phyloP scores from a whole-genome alignment of 2,888 invertebrate genomes.

The Sinohyriopsis cumingii region DNA sequence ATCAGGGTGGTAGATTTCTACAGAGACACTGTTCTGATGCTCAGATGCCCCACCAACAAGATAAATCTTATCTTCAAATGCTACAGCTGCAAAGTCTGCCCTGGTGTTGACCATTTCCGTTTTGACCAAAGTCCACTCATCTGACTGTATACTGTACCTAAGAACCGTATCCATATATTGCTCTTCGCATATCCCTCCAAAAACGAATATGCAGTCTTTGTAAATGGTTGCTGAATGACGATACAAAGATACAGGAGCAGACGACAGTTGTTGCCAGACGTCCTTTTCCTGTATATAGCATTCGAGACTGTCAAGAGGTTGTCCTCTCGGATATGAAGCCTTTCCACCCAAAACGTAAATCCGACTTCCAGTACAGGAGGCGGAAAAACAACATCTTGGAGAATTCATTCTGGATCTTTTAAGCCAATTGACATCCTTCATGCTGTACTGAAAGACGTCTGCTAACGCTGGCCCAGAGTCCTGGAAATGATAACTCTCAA shows the following conservation, averaged over 20 bases:
- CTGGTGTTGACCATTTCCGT: conserved; percentile 50
- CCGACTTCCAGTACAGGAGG: conserved; percentile 26
- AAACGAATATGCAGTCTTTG: conserved; percentile 49
- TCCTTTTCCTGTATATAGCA: conserved; percentile 46
- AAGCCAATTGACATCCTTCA: conserved; percentile 50
- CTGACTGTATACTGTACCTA: conserved; percentile 42
- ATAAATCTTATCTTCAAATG: conserved; percentile 79
- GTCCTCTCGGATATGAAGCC: conserved; percentile 47
- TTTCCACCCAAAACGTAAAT: conserved; percentile 59
- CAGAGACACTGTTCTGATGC: conserved; percentile 89
- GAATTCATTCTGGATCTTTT: conserved; percentile 38
- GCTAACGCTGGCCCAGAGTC: conserved; percentile 43
- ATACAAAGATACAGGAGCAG: conserved; percentile 54
- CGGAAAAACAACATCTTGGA: conserved; percentile 54
- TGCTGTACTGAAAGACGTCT: conserved; percentile 51
- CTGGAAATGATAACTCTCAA: conserved; percentile 57
- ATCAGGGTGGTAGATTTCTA: conserved; percentile 86
- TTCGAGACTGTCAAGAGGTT: conserved; percentile 49
- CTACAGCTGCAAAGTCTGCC: conserved; percentile 85
- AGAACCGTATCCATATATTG: conserved; percentile 50
- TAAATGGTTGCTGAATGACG: conserved; percentile 47
- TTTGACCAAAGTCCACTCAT: conserved; percentile 49
- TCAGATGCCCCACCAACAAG: conserved; percentile 92
- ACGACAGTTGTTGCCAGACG: conserved; percentile 45
- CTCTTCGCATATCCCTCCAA: conserved; percentile 57